Conservation (phyloP, 2,113 vertebrate species). For the Entelurus aequoreus region DNA sequence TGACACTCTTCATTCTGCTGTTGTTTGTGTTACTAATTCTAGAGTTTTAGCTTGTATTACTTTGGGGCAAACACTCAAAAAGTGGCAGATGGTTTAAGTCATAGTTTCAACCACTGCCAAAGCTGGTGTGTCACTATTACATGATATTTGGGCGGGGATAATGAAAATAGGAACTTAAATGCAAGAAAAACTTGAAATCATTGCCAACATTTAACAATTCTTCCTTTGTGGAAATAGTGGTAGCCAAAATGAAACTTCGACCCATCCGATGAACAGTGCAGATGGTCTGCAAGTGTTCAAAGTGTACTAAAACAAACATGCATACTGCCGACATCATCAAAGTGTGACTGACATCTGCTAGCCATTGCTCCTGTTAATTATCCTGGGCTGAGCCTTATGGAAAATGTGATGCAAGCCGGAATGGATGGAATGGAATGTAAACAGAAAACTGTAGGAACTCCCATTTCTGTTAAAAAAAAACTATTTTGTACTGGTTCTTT, state of each 20-base stretch:
- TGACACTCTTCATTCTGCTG: no score
- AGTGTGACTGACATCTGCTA: conserved; percentile 12
- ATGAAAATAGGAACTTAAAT: background rate
- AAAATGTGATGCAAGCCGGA: conserved; percentile 1
- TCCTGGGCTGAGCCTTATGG: background rate
- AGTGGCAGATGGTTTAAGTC: background rate
- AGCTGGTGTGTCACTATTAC: background rate
- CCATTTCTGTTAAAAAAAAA: background rate
- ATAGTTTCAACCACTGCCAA: background rate
- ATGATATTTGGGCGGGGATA: conserved; percentile 6
- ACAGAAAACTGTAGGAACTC: background rate
- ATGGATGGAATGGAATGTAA: conserved; percentile 4
- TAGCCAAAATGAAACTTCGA: background rate
- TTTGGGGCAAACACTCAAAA: no score
- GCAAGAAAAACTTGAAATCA: background rate
- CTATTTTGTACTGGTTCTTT: background rate
- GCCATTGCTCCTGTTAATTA: conserved; percentile 10
- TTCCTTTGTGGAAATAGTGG: background rate
- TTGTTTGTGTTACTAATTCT: background rate
- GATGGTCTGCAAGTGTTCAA: background rate
- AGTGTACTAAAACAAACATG: background rate
- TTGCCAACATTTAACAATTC: background rate
- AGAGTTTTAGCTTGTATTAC: background rate
- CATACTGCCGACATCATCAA: conserved; percentile 3
- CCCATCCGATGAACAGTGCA: background rate